phyloP scores from a whole-genome alignment of 2,113 vertebrate genomes.

The Rafetus swinhoei region DNA sequence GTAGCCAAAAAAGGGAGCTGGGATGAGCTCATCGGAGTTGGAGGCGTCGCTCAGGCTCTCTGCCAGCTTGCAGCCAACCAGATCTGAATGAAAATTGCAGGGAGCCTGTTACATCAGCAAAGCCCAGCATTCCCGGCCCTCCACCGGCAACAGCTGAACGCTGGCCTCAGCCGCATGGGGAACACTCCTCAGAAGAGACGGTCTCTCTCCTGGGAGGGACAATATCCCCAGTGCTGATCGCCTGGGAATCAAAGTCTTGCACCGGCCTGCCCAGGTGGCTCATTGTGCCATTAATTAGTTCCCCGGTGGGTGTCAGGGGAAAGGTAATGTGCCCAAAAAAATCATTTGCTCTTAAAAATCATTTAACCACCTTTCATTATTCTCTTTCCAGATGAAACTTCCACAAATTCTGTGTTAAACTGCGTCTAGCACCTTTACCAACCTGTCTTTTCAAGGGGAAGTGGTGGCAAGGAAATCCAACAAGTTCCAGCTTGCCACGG shows the following conservation, averaged over 20 bases:
- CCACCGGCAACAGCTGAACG: slow-evolving; percentile 35
- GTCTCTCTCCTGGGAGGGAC: background rate
- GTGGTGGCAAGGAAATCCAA: background rate
- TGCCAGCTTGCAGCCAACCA: slow-evolving; percentile 74
- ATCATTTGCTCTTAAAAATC: background rate
- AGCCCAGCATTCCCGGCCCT: slow-evolving; percentile 75
- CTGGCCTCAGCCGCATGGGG: slow-evolving; percentile 14
- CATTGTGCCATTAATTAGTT: background rate
- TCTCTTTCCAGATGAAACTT: background rate
- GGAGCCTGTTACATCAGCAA: slow-evolving; percentile 84
- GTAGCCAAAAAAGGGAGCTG: slow-evolving; percentile 18
- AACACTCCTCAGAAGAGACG: background rate
- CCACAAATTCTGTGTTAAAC: no score
- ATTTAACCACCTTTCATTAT: background rate
- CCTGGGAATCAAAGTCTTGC: background rate
- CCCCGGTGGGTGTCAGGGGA: background rate
- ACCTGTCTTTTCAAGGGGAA: background rate
- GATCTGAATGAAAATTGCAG: slow-evolving; percentile 75
- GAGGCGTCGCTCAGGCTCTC: slow-evolving; percentile 67
- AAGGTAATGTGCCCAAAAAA: no score
- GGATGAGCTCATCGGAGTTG: slow-evolving; percentile 76
- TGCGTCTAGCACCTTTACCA: background rate
- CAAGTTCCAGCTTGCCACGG: background rate
- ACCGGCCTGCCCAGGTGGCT: no score
- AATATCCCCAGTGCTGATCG: background rate